These are phyloP conservation scores for Leptinotarsa lineolata DNA, from an alignment of 1,140 invertebrate genomes.

Conservation along the genomic window DNA sequence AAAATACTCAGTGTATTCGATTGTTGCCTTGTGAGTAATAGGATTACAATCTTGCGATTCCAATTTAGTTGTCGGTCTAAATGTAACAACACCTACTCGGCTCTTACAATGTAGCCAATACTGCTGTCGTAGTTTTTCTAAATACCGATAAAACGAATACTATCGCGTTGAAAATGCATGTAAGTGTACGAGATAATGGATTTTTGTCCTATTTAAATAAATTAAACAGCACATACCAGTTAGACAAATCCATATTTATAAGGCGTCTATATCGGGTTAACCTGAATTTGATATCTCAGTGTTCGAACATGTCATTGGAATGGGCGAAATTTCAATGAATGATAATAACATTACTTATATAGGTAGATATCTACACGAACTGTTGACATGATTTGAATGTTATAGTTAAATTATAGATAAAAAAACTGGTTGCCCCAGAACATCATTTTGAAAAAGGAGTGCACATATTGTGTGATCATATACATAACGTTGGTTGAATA, in stretches of 20 bases:
- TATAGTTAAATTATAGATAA: too few species aligned
- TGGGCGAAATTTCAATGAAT: neutral
- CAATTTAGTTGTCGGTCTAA: neutral
- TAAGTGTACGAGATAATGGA: neutral
- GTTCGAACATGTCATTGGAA: neutral
- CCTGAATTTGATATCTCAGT: neutral
- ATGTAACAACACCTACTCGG: neutral
- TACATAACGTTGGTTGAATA: too few species aligned
- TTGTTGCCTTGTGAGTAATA: too few species aligned
- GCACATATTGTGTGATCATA: too few species aligned
- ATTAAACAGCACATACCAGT: neutral
- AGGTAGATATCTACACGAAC: too few species aligned
- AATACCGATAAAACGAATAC: neutral
- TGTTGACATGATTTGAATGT: too few species aligned
- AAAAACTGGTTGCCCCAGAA: too few species aligned
- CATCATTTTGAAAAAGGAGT: too few species aligned
- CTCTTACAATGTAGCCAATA: neutral
- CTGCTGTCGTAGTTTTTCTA: neutral
- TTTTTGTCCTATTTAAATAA: conserved; percentile 9
- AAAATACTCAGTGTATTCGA: too few species aligned
- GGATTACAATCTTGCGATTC: too few species aligned
- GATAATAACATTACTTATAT: too few species aligned
- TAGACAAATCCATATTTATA: neutral
- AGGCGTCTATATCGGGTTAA: neutral
- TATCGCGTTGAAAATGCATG: neutral